phyloP scores from a whole-genome alignment of 2,113 vertebrate species.

The Perca flavescens region DNA sequence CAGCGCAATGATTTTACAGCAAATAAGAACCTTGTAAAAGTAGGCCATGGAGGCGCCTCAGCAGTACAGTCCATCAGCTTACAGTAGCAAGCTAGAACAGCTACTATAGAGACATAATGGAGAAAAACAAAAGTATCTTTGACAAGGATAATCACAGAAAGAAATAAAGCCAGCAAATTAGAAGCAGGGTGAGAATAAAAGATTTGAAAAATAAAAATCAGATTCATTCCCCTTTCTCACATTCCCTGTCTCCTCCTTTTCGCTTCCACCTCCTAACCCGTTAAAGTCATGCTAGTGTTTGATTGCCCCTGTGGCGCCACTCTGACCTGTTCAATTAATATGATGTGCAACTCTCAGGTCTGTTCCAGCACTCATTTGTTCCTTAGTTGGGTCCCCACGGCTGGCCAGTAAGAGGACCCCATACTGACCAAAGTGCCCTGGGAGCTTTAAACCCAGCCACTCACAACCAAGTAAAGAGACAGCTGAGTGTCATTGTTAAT shows the following conservation, averaged over 20 bases:
- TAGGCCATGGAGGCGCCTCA: constrained; percentile 42
- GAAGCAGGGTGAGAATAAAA: constrained; percentile 33
- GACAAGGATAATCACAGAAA: constrained; percentile 24
- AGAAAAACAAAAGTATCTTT: constrained; percentile 41
- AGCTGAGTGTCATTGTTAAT: constrained; percentile 87
- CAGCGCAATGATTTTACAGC: constrained; percentile 15
- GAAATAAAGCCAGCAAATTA: constrained; percentile 45
- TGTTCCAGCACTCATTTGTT: constrained; percentile 77
- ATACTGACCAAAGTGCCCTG: constrained; percentile 75
- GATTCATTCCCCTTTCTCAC: background rate
- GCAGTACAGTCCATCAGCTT: constrained; percentile 38
- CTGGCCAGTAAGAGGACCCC: constrained; percentile 75
- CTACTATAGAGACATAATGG: constrained; percentile 8
- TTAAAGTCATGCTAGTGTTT: constrained; percentile 77
- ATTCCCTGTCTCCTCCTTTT: constrained; percentile 2
- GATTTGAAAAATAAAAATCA: constrained; percentile 33
- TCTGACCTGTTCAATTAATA: constrained; percentile 85
- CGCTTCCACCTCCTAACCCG: constrained; percentile 44
- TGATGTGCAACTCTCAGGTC: constrained; percentile 83
- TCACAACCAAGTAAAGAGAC: constrained; percentile 83
- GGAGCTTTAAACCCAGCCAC: constrained; percentile 81
- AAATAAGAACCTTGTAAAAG: constrained; percentile 56
- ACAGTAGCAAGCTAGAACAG: constrained; percentile 19
- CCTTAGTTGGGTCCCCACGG: constrained; percentile 64
- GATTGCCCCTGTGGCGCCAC: constrained; percentile 78